Evolutionary conservation across 2,888 invertebrate species (phyloP).

Genomic region (Orthonychiurus folsomi): DNA sequence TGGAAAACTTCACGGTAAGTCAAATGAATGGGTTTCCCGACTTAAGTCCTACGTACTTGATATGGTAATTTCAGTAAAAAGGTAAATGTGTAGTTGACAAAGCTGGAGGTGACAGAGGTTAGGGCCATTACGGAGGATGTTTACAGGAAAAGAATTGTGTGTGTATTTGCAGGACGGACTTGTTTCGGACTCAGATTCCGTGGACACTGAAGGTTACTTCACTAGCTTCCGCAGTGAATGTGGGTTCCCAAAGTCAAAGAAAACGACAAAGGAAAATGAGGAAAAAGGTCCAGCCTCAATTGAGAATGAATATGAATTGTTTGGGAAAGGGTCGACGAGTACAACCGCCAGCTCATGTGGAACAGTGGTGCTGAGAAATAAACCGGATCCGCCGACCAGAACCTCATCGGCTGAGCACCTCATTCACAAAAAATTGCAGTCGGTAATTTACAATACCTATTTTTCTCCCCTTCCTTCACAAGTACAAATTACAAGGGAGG

Average conservation of each 20-base stretch:
- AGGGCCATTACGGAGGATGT: too few relatives aligned
- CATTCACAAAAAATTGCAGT: slow-evolving; percentile 18
- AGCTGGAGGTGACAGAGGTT: not conserved
- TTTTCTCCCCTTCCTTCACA: not conserved
- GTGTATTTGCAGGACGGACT: slow-evolving; percentile 33
- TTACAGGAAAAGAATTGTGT: not conserved
- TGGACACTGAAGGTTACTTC: slow-evolving; percentile 91
- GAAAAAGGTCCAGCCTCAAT: slow-evolving; percentile 48
- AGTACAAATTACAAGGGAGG: too few relatives aligned
- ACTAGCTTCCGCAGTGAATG: slow-evolving; percentile 96
- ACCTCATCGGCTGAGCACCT: slow-evolving; percentile 27
- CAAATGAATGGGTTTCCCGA: too few relatives aligned
- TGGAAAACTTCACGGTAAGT: slow-evolving; percentile 39
- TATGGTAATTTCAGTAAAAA: too few relatives aligned
- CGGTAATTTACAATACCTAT: slow-evolving; percentile 1
- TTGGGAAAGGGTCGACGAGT: slow-evolving; percentile 82
- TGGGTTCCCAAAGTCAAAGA: slow-evolving; percentile 52
- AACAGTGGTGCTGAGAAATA: slow-evolving; percentile 52
- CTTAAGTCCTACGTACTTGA: too few relatives aligned
- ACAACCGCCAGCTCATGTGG: slow-evolving; percentile 85
- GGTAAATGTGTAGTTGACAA: too few relatives aligned
- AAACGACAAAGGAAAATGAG: slow-evolving; percentile 63
- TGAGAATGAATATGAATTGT: slow-evolving; percentile 82
- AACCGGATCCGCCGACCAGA: slow-evolving; percentile 37
- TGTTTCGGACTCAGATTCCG: slow-evolving; percentile 40